Evolutionary conservation across 2,113 vertebrate genomes (phyloP).

Genomic region (Campylomormyrus numenius): DNA sequence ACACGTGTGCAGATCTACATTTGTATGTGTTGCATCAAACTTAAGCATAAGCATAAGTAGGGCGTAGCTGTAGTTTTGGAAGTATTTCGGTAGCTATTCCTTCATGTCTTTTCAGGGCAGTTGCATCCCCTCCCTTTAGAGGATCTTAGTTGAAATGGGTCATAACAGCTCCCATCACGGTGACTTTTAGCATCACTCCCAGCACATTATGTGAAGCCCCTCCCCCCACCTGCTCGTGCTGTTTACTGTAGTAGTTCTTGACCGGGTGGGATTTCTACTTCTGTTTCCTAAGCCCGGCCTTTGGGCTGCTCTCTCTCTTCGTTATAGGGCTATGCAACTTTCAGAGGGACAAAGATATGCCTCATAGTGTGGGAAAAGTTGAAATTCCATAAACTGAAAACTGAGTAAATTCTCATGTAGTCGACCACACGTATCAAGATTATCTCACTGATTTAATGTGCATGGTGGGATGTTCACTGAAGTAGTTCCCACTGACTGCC

Average conservation of each 20-base stretch:
- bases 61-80: not conserved
- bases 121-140: not conserved
- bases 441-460: not conserved
- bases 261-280: not conserved
- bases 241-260: not conserved
- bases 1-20: not conserved
- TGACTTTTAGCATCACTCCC: not conserved
- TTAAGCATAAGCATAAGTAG: not conserved
- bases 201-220: not conserved
- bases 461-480: not conserved
- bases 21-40: not conserved
- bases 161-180: not conserved
- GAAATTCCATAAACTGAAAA: not conserved
- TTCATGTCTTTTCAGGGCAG: conserved; percentile 13
- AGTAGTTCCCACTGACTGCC: not conserved
- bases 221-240: not conserved
- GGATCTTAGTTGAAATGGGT: not conserved
- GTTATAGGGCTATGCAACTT: not conserved
- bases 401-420: not conserved
- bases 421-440: not conserved
- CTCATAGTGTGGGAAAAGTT: not conserved
- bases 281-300: not conserved
- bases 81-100: conserved; percentile 4
- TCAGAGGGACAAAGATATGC: not conserved
- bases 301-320: not conserved